phyloP scores from a whole-genome alignment of 2,797 vertebrate genomes.

The Meda fulgida region DNA sequence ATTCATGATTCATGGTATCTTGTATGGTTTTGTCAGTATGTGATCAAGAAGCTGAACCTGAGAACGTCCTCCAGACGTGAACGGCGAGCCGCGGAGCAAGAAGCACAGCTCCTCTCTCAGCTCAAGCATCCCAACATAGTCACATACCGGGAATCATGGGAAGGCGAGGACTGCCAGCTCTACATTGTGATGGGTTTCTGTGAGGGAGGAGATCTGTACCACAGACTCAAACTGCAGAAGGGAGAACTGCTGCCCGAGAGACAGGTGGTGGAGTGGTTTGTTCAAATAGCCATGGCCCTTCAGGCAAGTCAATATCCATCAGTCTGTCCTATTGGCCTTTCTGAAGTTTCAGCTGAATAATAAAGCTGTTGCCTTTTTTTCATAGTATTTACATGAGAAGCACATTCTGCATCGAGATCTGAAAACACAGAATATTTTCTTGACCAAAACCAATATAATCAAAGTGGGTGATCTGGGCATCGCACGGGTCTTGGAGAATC shows the following conservation, averaged over 20 bases:
- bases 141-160: constrained; percentile 96
- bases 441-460: constrained; percentile 95
- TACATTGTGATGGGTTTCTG: constrained; percentile 99
- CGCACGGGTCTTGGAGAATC: constrained; percentile 91
- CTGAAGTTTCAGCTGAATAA: background rate
- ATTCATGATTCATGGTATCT: background rate
- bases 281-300: constrained; percentile 98
- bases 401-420: constrained; percentile 95
- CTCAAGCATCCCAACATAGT: constrained; percentile 97
- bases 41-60: constrained; percentile 95
- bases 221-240: constrained; percentile 92
- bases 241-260: constrained; percentile 89
- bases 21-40: constrained; percentile 79
- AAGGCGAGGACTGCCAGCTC: constrained; percentile 88
- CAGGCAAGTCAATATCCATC: constrained; percentile 78
- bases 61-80: constrained; percentile 87
- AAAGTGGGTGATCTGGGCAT: constrained; percentile 99
- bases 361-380: background rate
- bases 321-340: background rate
- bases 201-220: constrained; percentile 97
- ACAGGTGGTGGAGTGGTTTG: constrained; percentile 98
- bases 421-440: constrained; percentile 98
- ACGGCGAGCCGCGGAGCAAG: constrained; percentile 90
- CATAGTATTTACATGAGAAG: constrained; percentile 95
- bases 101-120: constrained; percentile 92